A percentile compares a stretch with the other conserved stretches of the same genome.
Conservation (phyloP, 2,888 invertebrate genomes). For the Willowsia nigromaculata region DNA sequence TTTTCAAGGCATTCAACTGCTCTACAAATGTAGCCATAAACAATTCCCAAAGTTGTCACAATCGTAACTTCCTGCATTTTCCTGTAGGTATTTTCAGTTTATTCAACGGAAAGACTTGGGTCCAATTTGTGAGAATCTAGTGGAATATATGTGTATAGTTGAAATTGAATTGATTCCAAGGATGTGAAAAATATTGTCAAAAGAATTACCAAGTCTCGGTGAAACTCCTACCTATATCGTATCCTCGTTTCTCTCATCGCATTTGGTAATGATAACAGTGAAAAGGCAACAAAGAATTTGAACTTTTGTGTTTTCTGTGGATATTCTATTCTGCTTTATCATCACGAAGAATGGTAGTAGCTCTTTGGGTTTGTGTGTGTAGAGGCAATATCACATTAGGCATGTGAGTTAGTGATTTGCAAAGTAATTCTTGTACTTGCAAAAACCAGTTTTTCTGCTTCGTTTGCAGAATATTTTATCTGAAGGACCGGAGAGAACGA, state of each 20-base stretch:
- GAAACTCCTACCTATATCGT: background rate
- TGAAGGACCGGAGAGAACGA: slow-evolving; percentile 42
- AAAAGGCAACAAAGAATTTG: slow-evolving; percentile 29
- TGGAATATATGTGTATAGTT: too few relatives aligned
- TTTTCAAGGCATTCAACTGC: background rate
- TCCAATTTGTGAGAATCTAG: too few relatives aligned
- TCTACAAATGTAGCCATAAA: background rate
- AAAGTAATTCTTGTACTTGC: slow-evolving; percentile 36
- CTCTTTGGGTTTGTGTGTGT: background rate
- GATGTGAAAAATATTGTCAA: too few relatives aligned
- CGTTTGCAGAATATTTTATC: slow-evolving; percentile 45
- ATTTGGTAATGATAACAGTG: background rate
- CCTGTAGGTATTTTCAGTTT: too few relatives aligned
- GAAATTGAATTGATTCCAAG: too few relatives aligned
- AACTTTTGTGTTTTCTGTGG: slow-evolving; percentile 5
- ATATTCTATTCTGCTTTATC: too few relatives aligned
- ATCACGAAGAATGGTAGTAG: background rate
- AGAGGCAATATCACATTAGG: background rate
- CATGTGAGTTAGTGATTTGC: slow-evolving; percentile 36
- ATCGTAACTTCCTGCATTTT: too few relatives aligned
- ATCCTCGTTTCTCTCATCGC: background rate
- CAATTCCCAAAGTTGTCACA: too few relatives aligned
- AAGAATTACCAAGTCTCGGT: too few relatives aligned
- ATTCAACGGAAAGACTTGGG: too few relatives aligned
- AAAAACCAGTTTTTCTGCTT: slow-evolving; percentile 67